Base-by-base conservation (phyloP, 2,113 vertebrate genomes). In the Engystomops pustulosus region DNA sequence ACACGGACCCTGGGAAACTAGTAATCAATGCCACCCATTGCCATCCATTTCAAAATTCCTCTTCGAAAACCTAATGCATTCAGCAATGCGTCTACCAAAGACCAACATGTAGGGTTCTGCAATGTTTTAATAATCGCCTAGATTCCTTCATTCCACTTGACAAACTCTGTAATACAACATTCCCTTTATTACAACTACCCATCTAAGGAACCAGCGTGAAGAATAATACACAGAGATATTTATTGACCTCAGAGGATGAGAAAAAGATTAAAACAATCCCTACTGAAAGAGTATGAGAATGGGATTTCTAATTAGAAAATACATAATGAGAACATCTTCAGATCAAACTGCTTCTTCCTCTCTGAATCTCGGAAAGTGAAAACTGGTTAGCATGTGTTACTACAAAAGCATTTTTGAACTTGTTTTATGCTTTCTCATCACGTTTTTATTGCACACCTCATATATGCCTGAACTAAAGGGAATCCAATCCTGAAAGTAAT, bases 111-210 rank as follows among this genome's bases (percentile, higher is more conserved):
- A 51, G 17, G 45, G 47, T 49, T 20, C 1, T 47, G 71, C 7
- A 74, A 74, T 32, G 30, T 76, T 7, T 18, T 77, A 55, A 38
- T 55, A 23, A 58, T 15, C 34, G 11, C 23, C 4, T 23, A 41
- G 5, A 6, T 6, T 41, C n/a, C n/a, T n/a, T n/a, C 38, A 5
- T 38, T 77, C 23, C 11, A 76, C 27, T 32, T 34, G 72, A 76
- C 45, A 76, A 34, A 36, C 27, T 76, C 49, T 58, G 20, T 36
- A 34, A 53, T 20, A 58, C 47, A 78, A 30, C n/a, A 44, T n/a
- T 78, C 18, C n/a, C 20, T 78, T 78, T 78, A 78, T 78, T 78
- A 60, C 74, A 58, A 27, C 51, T 41, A 41, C 53, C 41, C 53
- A 25, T 55, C 49, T 55, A 55, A 55, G 20, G 18, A 38, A 60